These are phyloP conservation scores for Priocnemis perturbator DNA, from an alignment of 2,888 invertebrate species.

Conservation along the genomic window DNA sequence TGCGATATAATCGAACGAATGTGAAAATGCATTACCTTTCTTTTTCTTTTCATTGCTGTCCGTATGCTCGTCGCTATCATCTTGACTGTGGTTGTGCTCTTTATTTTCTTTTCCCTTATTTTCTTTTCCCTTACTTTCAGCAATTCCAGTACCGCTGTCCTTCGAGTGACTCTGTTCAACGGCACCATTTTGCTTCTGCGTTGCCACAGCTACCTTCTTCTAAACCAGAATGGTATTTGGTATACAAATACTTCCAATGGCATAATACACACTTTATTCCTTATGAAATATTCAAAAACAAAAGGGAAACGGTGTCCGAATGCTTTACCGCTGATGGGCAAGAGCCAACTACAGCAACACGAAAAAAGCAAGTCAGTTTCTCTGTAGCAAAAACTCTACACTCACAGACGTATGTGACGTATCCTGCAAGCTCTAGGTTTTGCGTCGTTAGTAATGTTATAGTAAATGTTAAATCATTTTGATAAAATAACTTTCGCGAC, in stretches of 20 bases:
- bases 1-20: neutral
- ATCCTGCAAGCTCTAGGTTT: constrained; percentile 68
- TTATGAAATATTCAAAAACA: neutral
- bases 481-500: too few relatives aligned
- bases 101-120: constrained; percentile 71
- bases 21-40: constrained; percentile 69
- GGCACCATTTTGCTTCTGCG: constrained; percentile 76
- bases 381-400: constrained; percentile 70
- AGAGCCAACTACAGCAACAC: neutral
- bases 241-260: neutral
- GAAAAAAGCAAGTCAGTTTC: constrained; percentile 30
- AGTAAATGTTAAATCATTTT: too few relatives aligned
- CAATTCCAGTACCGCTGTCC: constrained; percentile 55
- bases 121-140: constrained; percentile 69
- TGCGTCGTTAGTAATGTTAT: constrained; percentile 44
- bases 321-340: constrained; percentile 1
- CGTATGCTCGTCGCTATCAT: constrained; percentile 74
- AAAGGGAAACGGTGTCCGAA: constrained; percentile 30
- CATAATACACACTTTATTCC: neutral
- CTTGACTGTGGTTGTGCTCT: constrained; percentile 70
- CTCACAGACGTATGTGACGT: constrained; percentile 52
- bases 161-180: constrained; percentile 63
- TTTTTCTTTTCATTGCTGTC: constrained; percentile 75
- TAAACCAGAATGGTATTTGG: constrained; percentile 39
- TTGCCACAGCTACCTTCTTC: constrained; percentile 60